Conservation (phyloP, 2,888 invertebrate species). For the Mesorhabditis belari region DNA sequence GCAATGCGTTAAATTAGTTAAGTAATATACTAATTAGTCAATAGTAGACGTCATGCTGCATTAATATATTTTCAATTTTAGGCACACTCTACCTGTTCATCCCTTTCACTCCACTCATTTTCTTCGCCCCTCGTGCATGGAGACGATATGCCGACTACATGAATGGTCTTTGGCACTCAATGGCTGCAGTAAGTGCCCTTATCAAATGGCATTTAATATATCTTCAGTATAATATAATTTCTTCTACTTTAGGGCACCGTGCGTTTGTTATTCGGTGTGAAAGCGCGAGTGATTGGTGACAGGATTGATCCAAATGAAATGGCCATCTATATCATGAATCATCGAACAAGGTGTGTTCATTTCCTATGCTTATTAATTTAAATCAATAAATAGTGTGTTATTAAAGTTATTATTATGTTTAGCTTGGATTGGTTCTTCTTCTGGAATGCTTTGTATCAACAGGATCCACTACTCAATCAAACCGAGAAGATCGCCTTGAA, state of each 20-base stretch:
- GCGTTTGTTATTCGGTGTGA: constrained; percentile 42
- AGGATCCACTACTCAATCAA: constrained; percentile 58
- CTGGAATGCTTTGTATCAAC: constrained; percentile 76
- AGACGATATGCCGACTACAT: not conserved
- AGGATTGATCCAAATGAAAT: constrained; percentile 62
- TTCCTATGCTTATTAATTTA: not conserved
- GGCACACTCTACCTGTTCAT: not conserved
- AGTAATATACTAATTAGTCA: no score
- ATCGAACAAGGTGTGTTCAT: constrained; percentile 58
- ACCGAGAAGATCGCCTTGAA: constrained; percentile 74
- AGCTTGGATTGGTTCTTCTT: constrained; percentile 80
- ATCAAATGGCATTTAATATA: no score
- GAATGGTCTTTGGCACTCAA: not conserved
- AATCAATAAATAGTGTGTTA: no score
- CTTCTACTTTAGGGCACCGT: constrained; percentile 47
- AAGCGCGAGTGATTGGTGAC: constrained; percentile 41
- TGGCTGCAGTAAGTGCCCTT: not conserved
- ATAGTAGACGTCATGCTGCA: no score
- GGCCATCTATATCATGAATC: constrained; percentile 77
- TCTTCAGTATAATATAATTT: not conserved
- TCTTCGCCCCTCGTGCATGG: not conserved
- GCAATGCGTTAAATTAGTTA: no score
- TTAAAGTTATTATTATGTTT: no score
- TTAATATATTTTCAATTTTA: no score
- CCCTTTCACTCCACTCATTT: not conserved